Evolutionary conservation across 2,888 invertebrate species (phyloP), one percentile per base, ranked within the genome.

Genomic region (Eupithecia subumbrata): DNA sequence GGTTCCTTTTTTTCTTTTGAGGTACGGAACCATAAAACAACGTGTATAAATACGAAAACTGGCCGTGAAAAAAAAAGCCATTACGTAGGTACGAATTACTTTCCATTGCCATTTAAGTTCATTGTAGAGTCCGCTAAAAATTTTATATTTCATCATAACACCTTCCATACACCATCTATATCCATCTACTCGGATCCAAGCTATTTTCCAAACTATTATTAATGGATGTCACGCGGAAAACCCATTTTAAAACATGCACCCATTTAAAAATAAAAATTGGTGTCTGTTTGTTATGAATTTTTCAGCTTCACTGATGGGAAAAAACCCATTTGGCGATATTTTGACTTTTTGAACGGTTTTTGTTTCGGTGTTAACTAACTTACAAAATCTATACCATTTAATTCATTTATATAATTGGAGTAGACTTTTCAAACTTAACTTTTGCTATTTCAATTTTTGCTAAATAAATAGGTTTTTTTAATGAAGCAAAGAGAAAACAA

Each of bases 191-290:
- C 66, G 11, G 72, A 66, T 76, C 74, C 74, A 70, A 71, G 74
- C 74, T 71, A 78, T 81, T 79, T 81, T 74, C 74, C 80, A 81
- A 80, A 79, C 77, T 78, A 71, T 76, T 78, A 81, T 79, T 78
- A 79, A 81, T 79, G 76, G 72, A 37, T 66, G 69, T 76, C 69
- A 76, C 76, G 74, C 68, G 78, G 73, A 70, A 75, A 75, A 79
- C 72, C 75, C 68, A 79, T 77, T 80, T 77, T 68, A 70, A 77
- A 77, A 72, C 72, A 77, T 72, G 74, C 72, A 77, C 43, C 71
- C 74, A 79, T 76, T 79, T 80, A 34, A 72, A 79, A 80, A 78
- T 73, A 78, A 74, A 77, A 71, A 60, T 34, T 43, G 63, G n/a
- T 66, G 30, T 52, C 12, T 69, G 56, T 56, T 72, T 66, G 66